A percentile compares a stretch with the other conserved stretches of the same genome.
phyloP scores from a whole-genome alignment of 2,797 vertebrate genomes.

The Macroramphosus scolopax region DNA sequence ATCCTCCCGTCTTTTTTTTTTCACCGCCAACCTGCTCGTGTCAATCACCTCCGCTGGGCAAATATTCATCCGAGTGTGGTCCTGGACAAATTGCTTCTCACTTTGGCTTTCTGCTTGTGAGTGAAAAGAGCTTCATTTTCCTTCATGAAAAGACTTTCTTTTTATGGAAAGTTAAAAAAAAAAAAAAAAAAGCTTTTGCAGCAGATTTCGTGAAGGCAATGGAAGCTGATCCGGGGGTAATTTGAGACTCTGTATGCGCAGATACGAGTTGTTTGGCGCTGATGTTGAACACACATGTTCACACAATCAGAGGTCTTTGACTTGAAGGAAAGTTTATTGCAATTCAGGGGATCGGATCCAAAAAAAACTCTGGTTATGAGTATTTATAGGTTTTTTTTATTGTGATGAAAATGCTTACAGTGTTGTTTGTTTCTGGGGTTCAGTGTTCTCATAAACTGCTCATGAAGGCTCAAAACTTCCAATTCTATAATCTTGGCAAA shows the following conservation, averaged over 20 bases:
- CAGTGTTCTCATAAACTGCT: no score
- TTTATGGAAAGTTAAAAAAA: conserved; percentile 10
- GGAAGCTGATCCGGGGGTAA: conserved; percentile 30
- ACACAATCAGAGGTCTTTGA: no score
- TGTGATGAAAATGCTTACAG: conserved; percentile 1
- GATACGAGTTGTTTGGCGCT: conserved; percentile 1
- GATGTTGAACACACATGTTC: conserved; percentile 42
- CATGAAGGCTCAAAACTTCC: no score
- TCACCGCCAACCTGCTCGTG: conserved; percentile 49
- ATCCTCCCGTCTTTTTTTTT: conserved; percentile 44
- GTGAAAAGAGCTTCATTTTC: conserved; percentile 5
- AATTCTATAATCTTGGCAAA: conserved; percentile 19
- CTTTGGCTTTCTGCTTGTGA: conserved; percentile 4
- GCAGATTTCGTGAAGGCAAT: no score
- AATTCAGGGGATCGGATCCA: no score
- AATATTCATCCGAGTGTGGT: conserved; percentile 38
- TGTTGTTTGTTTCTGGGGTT: no score
- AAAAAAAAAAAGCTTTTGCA: no score
- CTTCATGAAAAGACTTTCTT: conserved; percentile 14
- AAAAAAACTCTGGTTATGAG: conserved; percentile 20
- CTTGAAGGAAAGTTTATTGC: no score
- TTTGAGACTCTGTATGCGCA: conserved; percentile 44
- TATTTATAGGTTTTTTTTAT: no score
- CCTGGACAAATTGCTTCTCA: conserved; percentile 46
- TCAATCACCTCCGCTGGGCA: conserved; percentile 58